phyloP scores from a whole-genome alignment of 1,140 invertebrate species.

The Tetraneura akinire region DNA sequence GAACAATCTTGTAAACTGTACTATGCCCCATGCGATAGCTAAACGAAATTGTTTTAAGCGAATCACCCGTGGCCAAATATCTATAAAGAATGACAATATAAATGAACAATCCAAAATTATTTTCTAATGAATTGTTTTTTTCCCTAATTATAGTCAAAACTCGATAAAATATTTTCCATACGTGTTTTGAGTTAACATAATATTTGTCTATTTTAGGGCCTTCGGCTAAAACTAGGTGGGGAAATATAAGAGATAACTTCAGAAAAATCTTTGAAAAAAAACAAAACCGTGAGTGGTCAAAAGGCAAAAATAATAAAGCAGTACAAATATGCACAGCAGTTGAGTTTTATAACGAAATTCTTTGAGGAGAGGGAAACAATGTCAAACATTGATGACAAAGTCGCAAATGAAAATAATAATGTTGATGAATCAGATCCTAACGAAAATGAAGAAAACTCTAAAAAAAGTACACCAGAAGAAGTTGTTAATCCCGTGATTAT shows the following conservation, averaged over 20 bases:
- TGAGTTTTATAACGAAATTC: neutral
- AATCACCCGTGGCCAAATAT: slow-evolving; percentile 52
- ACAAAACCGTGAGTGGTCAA: neutral
- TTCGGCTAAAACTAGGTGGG: slow-evolving; percentile 10
- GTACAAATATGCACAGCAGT: slow-evolving; percentile 14
- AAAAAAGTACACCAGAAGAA: too few relatives aligned
- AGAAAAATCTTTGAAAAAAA: slow-evolving; percentile 2
- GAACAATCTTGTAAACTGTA: slow-evolving; percentile 47
- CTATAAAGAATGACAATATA: slow-evolving; percentile 28
- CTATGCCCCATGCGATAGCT: slow-evolving; percentile 41
- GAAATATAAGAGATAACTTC: slow-evolving; percentile 17
- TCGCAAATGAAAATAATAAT: neutral
- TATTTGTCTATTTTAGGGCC: slow-evolving; percentile 9
- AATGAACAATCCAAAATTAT: neutral
- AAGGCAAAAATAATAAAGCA: slow-evolving; percentile 12
- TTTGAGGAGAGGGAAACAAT: neutral
- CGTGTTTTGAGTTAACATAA: neutral
- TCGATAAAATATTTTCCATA: slow-evolving; percentile 1
- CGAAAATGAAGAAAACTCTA: slow-evolving; percentile 8
- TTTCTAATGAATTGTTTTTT: neutral
- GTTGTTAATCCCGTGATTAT: too few relatives aligned
- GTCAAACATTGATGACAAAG: neutral
- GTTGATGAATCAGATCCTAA: neutral
- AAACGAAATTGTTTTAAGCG: slow-evolving; percentile 50
- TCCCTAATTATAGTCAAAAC: neutral